These are phyloP conservation scores for Atrina japonica DNA, from an alignment of 2,888 invertebrate species.

Conservation along the genomic window DNA sequence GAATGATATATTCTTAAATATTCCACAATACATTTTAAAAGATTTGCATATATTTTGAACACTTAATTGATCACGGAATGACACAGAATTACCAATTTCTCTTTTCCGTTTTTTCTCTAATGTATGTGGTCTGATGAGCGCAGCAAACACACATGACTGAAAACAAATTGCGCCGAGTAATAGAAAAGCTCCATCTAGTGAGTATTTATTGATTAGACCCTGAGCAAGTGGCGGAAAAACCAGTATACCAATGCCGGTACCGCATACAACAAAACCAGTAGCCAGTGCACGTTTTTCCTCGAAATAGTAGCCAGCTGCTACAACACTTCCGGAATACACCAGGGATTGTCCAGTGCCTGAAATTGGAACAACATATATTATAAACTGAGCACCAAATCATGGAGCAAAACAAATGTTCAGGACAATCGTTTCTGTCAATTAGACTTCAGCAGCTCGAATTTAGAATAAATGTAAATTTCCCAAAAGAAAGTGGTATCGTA, in stretches of 20 bases:
- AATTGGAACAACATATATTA: constrained; percentile 22
- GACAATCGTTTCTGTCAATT: too few relatives aligned
- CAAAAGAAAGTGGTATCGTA: too few relatives aligned
- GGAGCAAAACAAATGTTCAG: too few relatives aligned
- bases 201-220: constrained; percentile 37
- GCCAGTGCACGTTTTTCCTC: constrained; percentile 25
- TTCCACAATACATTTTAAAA: background rate
- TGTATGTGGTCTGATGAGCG: constrained; percentile 47
- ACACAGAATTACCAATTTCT: background rate
- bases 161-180: constrained; percentile 45
- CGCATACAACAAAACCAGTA: constrained; percentile 31
- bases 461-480: too few relatives aligned
- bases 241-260: constrained; percentile 53
- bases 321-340: constrained; percentile 39
- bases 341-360: constrained; percentile 56
- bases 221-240: constrained; percentile 50
- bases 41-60: constrained; percentile 3
- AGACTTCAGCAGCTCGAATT: too few relatives aligned
- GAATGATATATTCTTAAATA: constrained; percentile 1
- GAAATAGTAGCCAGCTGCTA: constrained; percentile 54
- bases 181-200: constrained; percentile 49
- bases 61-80: background rate
- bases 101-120: constrained; percentile 33
- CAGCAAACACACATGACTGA: constrained; percentile 47
- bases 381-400: background rate